Evolutionary conservation across 2,113 vertebrate genomes (phyloP).

Genomic region (Gopherus evgoodei): DNA sequence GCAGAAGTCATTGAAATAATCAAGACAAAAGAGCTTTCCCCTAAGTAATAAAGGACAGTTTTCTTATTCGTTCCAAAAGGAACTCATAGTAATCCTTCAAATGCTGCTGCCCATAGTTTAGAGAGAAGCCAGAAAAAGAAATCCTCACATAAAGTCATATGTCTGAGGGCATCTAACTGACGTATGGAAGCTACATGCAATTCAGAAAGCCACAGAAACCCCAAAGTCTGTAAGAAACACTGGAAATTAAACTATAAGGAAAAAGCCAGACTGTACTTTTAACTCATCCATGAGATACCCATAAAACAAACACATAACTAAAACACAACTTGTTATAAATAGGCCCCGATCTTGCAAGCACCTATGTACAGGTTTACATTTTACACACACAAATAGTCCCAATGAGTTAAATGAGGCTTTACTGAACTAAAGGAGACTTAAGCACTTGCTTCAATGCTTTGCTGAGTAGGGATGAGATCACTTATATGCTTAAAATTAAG

Average conservation of each 20-base stretch:
- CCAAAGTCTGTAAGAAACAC: neutral
- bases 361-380: neutral
- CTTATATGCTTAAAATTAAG: neutral
- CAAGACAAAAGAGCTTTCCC: neutral
- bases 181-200: neutral
- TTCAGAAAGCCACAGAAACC: neutral
- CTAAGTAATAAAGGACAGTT: neutral
- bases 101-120: neutral
- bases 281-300: neutral
- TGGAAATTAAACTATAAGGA: neutral
- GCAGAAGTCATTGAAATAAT: constrained; percentile 2
- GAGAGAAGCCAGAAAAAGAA: neutral
- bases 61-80: neutral
- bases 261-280: neutral
- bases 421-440: neutral
- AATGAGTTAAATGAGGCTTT: neutral
- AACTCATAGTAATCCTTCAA: neutral
- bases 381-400: neutral
- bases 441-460: neutral
- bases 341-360: neutral
- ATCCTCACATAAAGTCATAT: neutral
- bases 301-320: neutral
- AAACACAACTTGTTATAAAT: neutral
- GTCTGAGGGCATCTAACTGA: neutral
- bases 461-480: neutral